phyloP scores from a whole-genome alignment of 2,113 vertebrate genomes.

The Menura novaehollandiae region DNA sequence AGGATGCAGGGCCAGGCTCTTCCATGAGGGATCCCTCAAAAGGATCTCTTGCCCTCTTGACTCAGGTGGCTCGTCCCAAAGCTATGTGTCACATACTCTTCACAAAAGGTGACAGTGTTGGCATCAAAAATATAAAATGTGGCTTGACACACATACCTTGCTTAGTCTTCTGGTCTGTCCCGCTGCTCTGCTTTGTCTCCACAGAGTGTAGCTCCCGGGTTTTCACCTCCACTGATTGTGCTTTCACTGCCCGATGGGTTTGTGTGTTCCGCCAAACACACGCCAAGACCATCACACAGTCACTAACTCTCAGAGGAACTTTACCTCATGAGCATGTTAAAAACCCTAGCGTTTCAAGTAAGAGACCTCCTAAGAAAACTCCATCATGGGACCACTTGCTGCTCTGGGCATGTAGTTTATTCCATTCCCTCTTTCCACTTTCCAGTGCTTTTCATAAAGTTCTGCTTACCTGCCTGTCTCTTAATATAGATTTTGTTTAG shows the following conservation, averaged over 20 bases:
- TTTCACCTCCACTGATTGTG: not conserved
- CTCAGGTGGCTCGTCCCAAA: not conserved
- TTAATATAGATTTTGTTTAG: slow-evolving; percentile 14
- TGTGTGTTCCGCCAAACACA: not conserved
- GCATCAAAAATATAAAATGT: not conserved
- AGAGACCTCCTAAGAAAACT: not conserved
- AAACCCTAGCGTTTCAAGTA: not conserved
- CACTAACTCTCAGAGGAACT: not conserved
- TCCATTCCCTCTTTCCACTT: slow-evolving; percentile 29
- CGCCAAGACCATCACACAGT: fast-evolving
- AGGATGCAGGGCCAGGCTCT: not conserved
- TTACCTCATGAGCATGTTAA: not conserved
- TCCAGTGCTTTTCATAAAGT: not conserved
- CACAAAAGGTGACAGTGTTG: not conserved
- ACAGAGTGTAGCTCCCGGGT: not conserved
- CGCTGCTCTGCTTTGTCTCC: not conserved
- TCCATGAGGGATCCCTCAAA: not conserved
- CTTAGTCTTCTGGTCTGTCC: not conserved
- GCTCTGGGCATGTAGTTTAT: not conserved
- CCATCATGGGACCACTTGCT: not conserved
- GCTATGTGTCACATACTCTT: not conserved
- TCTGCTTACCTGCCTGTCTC: slow-evolving; percentile 9
- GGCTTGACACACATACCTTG: not conserved
- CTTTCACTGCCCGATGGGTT: not conserved
- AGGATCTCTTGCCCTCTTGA: not conserved